Base-by-base conservation (phyloP, 2,888 invertebrate species). In the Chydorus sphaericus region DNA sequence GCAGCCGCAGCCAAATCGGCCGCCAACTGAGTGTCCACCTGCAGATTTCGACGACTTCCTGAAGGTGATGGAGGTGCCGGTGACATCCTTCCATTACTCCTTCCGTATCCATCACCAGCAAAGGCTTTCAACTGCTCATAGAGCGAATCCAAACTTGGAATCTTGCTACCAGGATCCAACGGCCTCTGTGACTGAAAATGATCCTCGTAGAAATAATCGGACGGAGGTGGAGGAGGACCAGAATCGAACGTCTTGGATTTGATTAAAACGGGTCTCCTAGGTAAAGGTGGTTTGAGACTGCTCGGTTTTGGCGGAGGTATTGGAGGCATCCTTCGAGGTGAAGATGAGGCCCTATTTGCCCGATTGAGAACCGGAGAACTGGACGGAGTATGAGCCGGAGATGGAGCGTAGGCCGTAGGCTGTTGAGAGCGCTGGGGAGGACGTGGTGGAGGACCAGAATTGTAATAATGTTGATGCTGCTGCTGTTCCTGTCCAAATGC, bases 101-200 rank as follows among this genome's bases (percentile, higher is more conserved):
- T 33, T 33, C 10, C 14, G 14, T 11, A 14, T 33, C 14, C 14
- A 10, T 33, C 14, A 20, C 28, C 56, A 7, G 57, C 57, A 26
- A 57, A 48, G 26, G 39, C 30, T 30, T 57, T 57, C 23, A 57
- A 20, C 18, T 57, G 57, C 36, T 57, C 57, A 33, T 57, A 57
- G 5, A 57, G 57, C 48, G 57, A 57, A 31, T 57, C 57, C 33
- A 57, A 31, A 54, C 57, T 57, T 4, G 57, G 57, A 14, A 57
- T 37, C 28, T 57, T 57, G 48, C 44, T 57, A 14, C 26, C 28
- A 14, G 23, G 16, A 14, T 38, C 44, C n/a, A 23, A 16, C 10
- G 29, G 31, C 10, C 28, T 44, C 44, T 44, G 23, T 18, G 33
- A n/a, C 26, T 54, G 54, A n/a, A n/a, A n/a, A n/a, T n/a, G n/a